Evolutionary conservation across 1,140 invertebrate species (phyloP), one percentile per base, ranked within the genome.

Genomic region (Eriosoma lanigerum): DNA sequence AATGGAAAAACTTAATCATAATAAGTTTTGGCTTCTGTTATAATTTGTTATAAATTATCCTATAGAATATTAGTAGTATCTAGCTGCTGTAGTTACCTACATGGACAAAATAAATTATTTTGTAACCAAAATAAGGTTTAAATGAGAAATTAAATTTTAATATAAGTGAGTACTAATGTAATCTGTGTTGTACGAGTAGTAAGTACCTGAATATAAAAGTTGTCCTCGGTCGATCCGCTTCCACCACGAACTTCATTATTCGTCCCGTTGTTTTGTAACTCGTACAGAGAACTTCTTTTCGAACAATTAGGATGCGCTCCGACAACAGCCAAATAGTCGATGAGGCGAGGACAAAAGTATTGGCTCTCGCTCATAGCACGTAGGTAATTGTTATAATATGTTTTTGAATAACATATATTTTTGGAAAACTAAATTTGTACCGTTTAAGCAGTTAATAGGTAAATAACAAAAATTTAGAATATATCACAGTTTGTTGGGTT

Each of bases 301-400:
- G 91, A 86, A 81, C 89, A 87, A 76, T 90, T 90, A 81, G 92
- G 90, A 81, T 94, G 90, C 26, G 92, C 93, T 82, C 97, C 97
- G 81, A 98, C 96, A 82, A 99, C 96, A 82, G 96, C 93, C 85
- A 99, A 89, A 87, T 99, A 99, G 89, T 99, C 98, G 85, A 94
- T 91, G 84, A 95, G 87, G 82, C 93, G 90, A 83, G 93, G 93
- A 85, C 93, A 95, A 73, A 81, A 81, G 73, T 54, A 82, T 64
- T 58, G 75, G 38, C 54, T 46, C 38, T 78, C 75, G 54, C 75
- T 62, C 75, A 78, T 78, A 62, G 52, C 75, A 78, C 52, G 72
- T 58, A 38, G 19, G 68, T 52, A 38, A 29, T 46, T 52, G n/a
- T 72, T 29, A 29, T n/a, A n/a, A n/a, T 4, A 8, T 70, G 12